Conservation (phyloP, 2,113 vertebrate species). For the Dascyllus trimaculatus region DNA sequence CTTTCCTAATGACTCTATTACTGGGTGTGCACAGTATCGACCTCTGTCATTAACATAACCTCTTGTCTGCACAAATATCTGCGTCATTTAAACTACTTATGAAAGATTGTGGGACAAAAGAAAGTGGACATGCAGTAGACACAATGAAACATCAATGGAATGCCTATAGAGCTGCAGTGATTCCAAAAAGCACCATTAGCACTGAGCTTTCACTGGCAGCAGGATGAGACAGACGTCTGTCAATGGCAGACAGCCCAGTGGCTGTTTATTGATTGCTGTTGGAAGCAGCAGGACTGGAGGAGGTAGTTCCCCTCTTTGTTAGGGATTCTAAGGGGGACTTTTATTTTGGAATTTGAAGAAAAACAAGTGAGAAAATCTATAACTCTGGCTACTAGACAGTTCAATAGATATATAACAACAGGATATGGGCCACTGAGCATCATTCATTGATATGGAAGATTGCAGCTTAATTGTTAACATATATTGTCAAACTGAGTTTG, state of each 20-base stretch:
- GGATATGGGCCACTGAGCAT: too few species aligned
- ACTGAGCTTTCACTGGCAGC: constrained; percentile 41
- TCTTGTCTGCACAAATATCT: constrained; percentile 30
- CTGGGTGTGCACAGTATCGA: not conserved
- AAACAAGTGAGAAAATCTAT: not conserved
- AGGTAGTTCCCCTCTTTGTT: constrained; percentile 42
- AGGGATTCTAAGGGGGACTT: not conserved
- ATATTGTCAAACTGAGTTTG: not conserved
- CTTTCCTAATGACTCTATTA: constrained; percentile 2
- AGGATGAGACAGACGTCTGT: constrained; percentile 48
- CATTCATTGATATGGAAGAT: too few species aligned
- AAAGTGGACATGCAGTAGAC: constrained; percentile 6
- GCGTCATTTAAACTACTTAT: constrained; percentile 9
- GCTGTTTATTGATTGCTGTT: constrained; percentile 69
- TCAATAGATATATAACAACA: too few species aligned
- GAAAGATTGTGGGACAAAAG: not conserved
- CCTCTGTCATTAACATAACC: constrained; percentile 20
- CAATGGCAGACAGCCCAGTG: constrained; percentile 71
- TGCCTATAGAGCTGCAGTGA: constrained; percentile 1
- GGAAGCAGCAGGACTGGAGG: constrained; percentile 22
- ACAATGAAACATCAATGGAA: not conserved
- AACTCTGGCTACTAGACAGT: not conserved
- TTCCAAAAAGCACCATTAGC: constrained; percentile 47
- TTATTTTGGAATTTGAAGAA: constrained; percentile 11
- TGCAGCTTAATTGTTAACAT: not conserved